Percentiles rank a stretch among this genome's conserved stretches.
These are phyloP conservation scores for Pyrrhosoma nymphula DNA, from an alignment of 2,888 invertebrate species.

Conservation along the genomic window DNA sequence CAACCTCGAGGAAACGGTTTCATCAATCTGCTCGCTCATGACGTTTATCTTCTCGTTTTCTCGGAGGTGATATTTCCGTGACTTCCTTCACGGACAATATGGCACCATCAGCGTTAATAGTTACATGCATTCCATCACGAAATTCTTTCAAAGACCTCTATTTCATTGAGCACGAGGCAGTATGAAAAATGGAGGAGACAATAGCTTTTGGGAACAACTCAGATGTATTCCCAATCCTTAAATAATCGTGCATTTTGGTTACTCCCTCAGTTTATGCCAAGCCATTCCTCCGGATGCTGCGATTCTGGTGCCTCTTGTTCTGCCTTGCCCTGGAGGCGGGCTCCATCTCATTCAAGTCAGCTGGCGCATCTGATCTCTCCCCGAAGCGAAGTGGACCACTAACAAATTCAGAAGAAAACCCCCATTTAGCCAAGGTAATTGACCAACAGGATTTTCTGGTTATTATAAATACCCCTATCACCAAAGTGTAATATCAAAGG, in stretches of 20 bases:
- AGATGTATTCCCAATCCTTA: not conserved
- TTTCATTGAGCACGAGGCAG: not conserved
- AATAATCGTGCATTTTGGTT: not conserved
- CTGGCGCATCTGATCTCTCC: not conserved
- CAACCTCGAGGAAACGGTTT: no score
- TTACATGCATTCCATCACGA: not conserved
- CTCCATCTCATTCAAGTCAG: not conserved
- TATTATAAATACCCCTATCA: no score
- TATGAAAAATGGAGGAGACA: not conserved
- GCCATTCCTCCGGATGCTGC: not conserved
- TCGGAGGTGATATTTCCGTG: not conserved
- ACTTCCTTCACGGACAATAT: not conserved
- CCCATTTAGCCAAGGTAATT: not conserved
- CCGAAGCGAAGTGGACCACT: not conserved
- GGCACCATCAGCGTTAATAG: not conserved
- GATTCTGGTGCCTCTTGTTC: not conserved
- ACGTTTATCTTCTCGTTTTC: not conserved
- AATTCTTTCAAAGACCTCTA: not conserved
- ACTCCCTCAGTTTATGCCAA: not conserved
- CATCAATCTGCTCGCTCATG: no score
- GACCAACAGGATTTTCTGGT: no score
- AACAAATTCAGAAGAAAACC: not conserved
- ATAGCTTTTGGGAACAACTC: not conserved
- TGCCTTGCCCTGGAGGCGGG: no score
- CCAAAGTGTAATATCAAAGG: no score